Evolutionary conservation across 2,888 invertebrate genomes (phyloP), one percentile per base, ranked within the genome.

Genomic region (Apotomis capreana): DNA sequence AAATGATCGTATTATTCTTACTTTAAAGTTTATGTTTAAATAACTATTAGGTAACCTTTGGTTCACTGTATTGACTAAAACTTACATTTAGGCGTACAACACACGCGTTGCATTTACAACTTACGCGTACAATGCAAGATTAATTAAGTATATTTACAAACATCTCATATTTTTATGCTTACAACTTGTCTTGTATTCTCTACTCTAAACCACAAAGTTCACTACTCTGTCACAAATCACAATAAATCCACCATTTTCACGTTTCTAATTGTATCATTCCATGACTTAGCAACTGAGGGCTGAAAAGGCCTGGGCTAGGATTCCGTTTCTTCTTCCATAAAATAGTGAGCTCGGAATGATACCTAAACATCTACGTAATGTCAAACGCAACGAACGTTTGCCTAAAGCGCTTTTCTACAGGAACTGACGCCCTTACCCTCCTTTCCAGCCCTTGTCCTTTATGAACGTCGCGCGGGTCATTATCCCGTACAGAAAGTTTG

Each of bases 181-280:
- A 54, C 9, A 15, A 15, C 49, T 62, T 62, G 61, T 46, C 44
- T 64, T 65, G 44, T 64, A 26, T 40, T 8, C 15, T 61, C 6
- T 26, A 26, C 26, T 10, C 15, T 44, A 55, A 26, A 10, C 55
- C 55, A 40, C 40, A 65, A 12, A 26, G 26, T 57, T 46, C 65
- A n/a, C 65, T 65, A 65, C 65, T n/a, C 46, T 36, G 65, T 65
- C 55, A 65, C 55, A 65, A n/a, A 44, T 36, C 65, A 44, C 44
- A 8, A 46, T 46, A 55, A 57, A 57, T 55, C 8, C 44, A 26
- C 46, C 12, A 3, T 26, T 46, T 26, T 46, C 9, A n/a, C 26
- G 26, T 26, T 26, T 26, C 26, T 26, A 26, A 26, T 26, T 26
- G 26, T 26, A 26, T 26, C 26, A 26, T 26, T 26, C 15, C 26